These are phyloP conservation scores for Serranus cabrilla DNA, from an alignment of 2,797 vertebrate genomes.

Conservation along the genomic window DNA sequence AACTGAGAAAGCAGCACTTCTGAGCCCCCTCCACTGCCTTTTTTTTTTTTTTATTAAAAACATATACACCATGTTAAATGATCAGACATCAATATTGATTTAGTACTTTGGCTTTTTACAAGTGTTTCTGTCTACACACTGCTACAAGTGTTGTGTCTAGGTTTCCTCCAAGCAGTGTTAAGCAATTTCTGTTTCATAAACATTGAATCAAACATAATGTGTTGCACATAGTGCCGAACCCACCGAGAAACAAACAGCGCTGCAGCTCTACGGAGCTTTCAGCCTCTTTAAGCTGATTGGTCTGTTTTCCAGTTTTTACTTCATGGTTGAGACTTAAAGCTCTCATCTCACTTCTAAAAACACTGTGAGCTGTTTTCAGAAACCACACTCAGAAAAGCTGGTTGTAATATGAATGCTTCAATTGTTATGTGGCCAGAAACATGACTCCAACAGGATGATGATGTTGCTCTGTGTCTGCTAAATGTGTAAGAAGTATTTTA, in stretches of 20 bases:
- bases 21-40: conserved; percentile 58
- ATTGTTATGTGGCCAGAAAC: not conserved
- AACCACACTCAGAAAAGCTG: not conserved
- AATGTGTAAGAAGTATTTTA: conserved; percentile 10
- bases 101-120: conserved; percentile 20
- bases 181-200: not conserved
- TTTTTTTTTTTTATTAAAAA: conserved; percentile 43
- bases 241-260: conserved; percentile 2
- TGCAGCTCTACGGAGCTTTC: conserved; percentile 5
- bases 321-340: not conserved
- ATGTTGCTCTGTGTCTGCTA: not conserved
- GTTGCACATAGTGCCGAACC: not conserved
- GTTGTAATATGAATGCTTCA: not conserved
- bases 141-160: not conserved
- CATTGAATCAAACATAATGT: not conserved
- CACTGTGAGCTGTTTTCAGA: not conserved
- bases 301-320: conserved; percentile 7
- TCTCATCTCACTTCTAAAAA: conserved; percentile 3
- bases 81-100: conserved; percentile 53
- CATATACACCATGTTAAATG: conserved; percentile 35
- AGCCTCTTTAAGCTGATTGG: not conserved
- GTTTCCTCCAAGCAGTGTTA: conserved; percentile 18
- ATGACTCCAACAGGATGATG: not conserved
- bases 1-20: conserved; percentile 67
- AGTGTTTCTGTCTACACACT: conserved; percentile 3